These are phyloP conservation scores for Montipora capricornis DNA, from an alignment of 64 coral and sea anemone species.

Conservation along the genomic window DNA sequence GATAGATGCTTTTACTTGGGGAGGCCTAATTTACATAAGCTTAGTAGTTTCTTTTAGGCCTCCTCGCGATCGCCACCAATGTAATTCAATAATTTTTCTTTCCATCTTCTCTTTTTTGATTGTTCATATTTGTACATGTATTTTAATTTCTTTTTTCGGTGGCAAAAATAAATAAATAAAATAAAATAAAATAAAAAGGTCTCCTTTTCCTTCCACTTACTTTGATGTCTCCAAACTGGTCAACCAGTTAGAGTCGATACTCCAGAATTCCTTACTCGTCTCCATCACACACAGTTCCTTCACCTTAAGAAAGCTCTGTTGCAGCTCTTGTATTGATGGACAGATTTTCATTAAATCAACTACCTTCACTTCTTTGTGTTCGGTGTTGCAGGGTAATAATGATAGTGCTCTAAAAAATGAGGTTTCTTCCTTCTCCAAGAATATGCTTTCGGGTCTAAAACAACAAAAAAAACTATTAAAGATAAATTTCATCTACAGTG, in stretches of 20 bases:
- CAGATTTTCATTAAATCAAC: slow-evolving; percentile 79
- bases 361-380: slow-evolving; percentile 90
- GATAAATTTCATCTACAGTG: no score
- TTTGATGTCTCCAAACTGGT: slow-evolving; percentile 86
- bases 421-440: slow-evolving; percentile 95
- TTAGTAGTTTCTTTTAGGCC: no score
- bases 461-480: neutral
- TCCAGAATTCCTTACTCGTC: slow-evolving; percentile 91
- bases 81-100: no score
- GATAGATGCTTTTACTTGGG: no score
- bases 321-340: slow-evolving; percentile 72
- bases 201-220: slow-evolving; percentile 5
- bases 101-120: no score
- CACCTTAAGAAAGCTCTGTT: slow-evolving; percentile 78
- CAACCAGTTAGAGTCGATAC: slow-evolving; percentile 88
- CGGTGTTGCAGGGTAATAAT: slow-evolving; percentile 67
- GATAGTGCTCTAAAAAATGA: slow-evolving; percentile 85
- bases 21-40: no score
- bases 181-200: no score
- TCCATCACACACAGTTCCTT: slow-evolving; percentile 84
- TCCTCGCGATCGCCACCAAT: no score
- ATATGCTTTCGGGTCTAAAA: slow-evolving; percentile 95
- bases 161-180: no score
- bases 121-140: no score
- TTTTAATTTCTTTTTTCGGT: no score